These are phyloP conservation scores for Drosophila sp. DNA, from an alignment of 1,140 invertebrate genomes.

Conservation along the genomic window DNA sequence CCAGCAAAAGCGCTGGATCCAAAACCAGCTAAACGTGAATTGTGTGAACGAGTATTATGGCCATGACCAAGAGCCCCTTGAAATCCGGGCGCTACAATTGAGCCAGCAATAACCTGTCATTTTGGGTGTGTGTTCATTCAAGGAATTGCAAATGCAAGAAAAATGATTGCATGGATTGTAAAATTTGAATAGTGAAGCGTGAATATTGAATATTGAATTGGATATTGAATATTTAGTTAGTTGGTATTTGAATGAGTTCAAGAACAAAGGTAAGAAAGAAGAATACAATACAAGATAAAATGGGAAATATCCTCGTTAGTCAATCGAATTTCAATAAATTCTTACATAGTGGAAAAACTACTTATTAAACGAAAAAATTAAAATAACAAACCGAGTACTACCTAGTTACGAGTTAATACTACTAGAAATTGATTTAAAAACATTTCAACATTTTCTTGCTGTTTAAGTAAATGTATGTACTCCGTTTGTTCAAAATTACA, in stretches of 20 bases:
- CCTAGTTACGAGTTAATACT: slow-evolving; percentile 27
- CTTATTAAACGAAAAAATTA: slow-evolving; percentile 4
- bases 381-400: slow-evolving; percentile 8
- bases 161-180: neutral
- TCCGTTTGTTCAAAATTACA: slow-evolving; percentile 59
- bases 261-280: slow-evolving; percentile 66
- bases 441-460: slow-evolving; percentile 55
- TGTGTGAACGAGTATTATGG: slow-evolving; percentile 78
- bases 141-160: slow-evolving; percentile 23
- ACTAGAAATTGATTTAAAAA: slow-evolving; percentile 44
- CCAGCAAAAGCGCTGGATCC: slow-evolving; percentile 54
- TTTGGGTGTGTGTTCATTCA: slow-evolving; percentile 30
- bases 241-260: slow-evolving; percentile 4
- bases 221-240: slow-evolving; percentile 22
- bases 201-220: slow-evolving; percentile 37
- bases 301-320: slow-evolving; percentile 49
- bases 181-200: too few relatives aligned
- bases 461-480: slow-evolving; percentile 78
- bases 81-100: slow-evolving; percentile 83
- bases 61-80: slow-evolving; percentile 74
- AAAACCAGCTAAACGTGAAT: slow-evolving; percentile 65
- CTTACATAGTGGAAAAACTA: slow-evolving; percentile 22
- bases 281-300: slow-evolving; percentile 73
- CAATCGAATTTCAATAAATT: slow-evolving; percentile 48
- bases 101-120: slow-evolving; percentile 79